Evolutionary conservation across 1,140 invertebrate species (phyloP).

Genomic region (Formica selysi): DNA sequence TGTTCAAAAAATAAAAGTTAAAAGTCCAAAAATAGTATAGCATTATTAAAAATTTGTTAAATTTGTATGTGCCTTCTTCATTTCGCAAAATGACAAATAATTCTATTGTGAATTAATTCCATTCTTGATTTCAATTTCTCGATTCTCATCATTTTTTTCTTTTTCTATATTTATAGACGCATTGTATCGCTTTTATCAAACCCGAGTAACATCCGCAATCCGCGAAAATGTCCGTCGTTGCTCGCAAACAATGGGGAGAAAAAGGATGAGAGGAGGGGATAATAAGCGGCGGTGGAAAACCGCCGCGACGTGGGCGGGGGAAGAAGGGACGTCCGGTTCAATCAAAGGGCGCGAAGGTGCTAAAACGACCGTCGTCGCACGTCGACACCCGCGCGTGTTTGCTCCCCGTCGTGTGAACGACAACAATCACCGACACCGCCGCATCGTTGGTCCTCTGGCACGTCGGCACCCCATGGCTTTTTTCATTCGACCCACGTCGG

Average conservation of each 20-base stretch:
- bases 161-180: not conserved
- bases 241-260: not conserved
- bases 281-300: conserved; percentile 28
- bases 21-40: too few relatives aligned
- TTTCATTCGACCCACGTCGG: conserved; percentile 61
- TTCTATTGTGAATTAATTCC: not conserved
- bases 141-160: not conserved
- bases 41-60: not conserved
- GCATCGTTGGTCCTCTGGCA: not conserved
- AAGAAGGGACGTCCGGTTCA: conserved; percentile 9
- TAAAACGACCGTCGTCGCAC: conserved; percentile 2
- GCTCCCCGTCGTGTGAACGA: conserved; percentile 3
- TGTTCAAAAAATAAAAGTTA: too few relatives aligned
- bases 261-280: not conserved
- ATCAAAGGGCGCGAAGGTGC: conserved; percentile 33
- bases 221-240: conserved; percentile 7
- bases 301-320: not conserved
- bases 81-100: not conserved
- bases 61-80: not conserved
- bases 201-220: conserved; percentile 18
- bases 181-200: not conserved
- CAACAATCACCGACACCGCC: conserved; percentile 9
- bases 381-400: not conserved
- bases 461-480: conserved; percentile 24
- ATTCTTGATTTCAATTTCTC: conserved; percentile 5